These are phyloP conservation scores for Leptinotarsa juncta DNA, from an alignment of 2,888 invertebrate genomes.

Conservation along the genomic window DNA sequence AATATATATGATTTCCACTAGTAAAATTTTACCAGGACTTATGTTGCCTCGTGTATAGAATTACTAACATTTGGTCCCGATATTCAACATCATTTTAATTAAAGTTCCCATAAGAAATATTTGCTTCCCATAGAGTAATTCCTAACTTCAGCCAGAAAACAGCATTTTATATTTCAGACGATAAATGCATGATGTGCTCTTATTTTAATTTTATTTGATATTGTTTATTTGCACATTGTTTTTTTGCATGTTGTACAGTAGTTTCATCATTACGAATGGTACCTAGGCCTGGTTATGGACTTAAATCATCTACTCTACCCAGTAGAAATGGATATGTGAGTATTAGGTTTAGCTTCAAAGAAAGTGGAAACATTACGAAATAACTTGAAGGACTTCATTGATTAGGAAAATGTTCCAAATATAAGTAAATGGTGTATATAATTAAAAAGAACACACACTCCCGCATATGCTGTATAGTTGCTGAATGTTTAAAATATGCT, in stretches of 20 bases:
- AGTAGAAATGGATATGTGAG: conserved; percentile 67
- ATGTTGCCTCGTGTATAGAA: not conserved
- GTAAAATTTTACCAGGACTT: not conserved
- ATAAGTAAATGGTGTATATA: not conserved
- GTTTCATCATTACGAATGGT: conserved; percentile 74
- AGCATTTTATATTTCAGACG: conserved; percentile 15
- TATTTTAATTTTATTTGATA: conserved; percentile 41
- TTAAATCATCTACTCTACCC: conserved; percentile 81
- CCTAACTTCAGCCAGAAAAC: conserved; percentile 8
- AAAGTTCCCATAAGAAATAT: not conserved
- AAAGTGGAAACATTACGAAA: conserved; percentile 31
- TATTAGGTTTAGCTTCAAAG: conserved; percentile 45
- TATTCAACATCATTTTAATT: conserved; percentile 1
- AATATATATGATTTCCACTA: not conserved
- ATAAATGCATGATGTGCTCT: conserved; percentile 44
- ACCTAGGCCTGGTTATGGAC: conserved; percentile 83
- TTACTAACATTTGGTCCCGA: not conserved
- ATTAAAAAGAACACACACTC: conserved; percentile 38
- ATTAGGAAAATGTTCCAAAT: not conserved
- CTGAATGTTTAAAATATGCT: conserved; percentile 8
- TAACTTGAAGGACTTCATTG: not conserved
- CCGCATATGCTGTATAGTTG: conserved; percentile 39
- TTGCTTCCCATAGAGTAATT: conserved; percentile 1
- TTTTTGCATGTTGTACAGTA: conserved; percentile 65
- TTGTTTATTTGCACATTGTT: conserved; percentile 52